Evolutionary conservation across 1,140 invertebrate species (phyloP).

Genomic region (Brachionus angularis): DNA sequence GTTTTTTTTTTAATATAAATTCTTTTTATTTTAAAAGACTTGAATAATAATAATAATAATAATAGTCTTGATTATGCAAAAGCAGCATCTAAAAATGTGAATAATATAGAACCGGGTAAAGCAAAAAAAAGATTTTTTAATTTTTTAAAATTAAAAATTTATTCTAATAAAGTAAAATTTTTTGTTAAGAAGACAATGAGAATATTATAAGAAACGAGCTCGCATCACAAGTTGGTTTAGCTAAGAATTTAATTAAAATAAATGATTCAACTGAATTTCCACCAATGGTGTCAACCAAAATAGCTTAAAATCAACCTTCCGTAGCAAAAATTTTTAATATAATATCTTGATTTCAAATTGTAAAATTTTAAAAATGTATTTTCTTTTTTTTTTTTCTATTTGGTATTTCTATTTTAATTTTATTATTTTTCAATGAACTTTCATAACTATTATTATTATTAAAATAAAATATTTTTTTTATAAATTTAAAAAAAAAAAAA

Average conservation of each 20-base stretch:
- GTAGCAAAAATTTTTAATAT: too few relatives aligned
- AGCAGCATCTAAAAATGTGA: conserved; percentile 27
- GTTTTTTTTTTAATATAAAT: neutral
- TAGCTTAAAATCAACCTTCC: too few relatives aligned
- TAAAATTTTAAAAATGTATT: too few relatives aligned
- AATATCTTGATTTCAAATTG: too few relatives aligned
- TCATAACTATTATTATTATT: too few relatives aligned
- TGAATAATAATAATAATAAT: neutral
- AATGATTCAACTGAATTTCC: conserved; percentile 25
- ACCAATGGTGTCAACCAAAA: neutral
- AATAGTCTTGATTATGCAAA: neutral
- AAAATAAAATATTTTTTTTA: too few relatives aligned
- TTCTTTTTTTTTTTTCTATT: too few relatives aligned
- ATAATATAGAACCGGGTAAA: conserved; percentile 22
- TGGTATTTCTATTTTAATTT: too few relatives aligned
- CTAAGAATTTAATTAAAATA: conserved; percentile 14
- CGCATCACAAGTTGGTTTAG: conserved; percentile 17
- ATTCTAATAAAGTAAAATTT: too few relatives aligned
- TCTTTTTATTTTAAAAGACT: neutral
- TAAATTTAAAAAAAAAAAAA: too few relatives aligned
- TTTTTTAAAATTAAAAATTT: neutral
- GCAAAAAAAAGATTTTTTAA: neutral
- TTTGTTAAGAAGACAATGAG: conserved; percentile 24
- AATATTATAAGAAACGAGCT: conserved; percentile 9
- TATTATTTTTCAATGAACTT: too few relatives aligned